Base-by-base conservation (phyloP, 2,797 vertebrate species). In the Melanotaenia boesemani region DNA sequence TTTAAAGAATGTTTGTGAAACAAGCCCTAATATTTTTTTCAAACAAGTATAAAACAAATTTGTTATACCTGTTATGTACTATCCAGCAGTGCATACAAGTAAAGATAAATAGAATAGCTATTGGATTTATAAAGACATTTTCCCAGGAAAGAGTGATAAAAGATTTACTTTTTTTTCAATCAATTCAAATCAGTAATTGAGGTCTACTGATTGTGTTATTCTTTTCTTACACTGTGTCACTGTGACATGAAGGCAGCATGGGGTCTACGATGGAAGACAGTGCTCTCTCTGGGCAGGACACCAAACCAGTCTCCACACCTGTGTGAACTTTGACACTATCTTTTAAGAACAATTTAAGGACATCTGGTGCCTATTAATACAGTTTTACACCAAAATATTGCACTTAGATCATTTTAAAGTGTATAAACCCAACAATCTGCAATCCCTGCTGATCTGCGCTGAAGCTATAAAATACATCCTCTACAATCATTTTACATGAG, bases 171-270 rank as follows among this genome's bases (percentile, higher is more conserved):
- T 20, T 20, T 18, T 18, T 46, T 52, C 9, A 52, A n/a, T 52
- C n/a, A 52, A 9, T n/a, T 52, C 6, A 22, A 52, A 24, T 24
- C 7, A n/a, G 2, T n/a, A n/a, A n/a, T 24, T 54, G 50, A 54
- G 52, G 18, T 55, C 5, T 15, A 11, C 26, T 37, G 50, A 22
- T 16, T 48, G 62, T 61, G 69, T 58, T 20, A 32, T 10, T 48
- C 63, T 63, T 9, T 77, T 86, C 94, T 92, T 82, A 95, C 95
- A 7, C 6, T 72, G 85, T 86, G 50, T 70, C 72, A 37, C 70
- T 72, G 1, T 66, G 16, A 57, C 41, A 5, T 62, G 81, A 58
- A 10, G 88, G 78, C 28, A 54, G 56, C 18, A 67, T 84, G 68
- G 64, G 9, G 9, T 84, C 57, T 39, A 60, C 79, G 22, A 81